Conservation (phyloP, 2,797 vertebrate genomes). For the Myotis daubentonii region DNA sequence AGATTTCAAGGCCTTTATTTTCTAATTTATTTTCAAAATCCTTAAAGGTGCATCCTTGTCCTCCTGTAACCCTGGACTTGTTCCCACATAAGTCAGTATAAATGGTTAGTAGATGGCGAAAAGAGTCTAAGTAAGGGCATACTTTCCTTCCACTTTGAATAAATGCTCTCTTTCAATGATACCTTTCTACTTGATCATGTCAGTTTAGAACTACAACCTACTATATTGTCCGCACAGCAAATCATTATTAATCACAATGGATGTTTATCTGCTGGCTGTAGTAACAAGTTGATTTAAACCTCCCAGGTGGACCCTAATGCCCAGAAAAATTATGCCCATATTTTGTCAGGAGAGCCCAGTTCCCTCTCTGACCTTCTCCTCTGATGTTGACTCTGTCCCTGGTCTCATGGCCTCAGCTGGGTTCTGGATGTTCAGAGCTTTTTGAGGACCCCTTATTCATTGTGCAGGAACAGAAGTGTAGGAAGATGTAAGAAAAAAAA, state of each 20-base stretch:
- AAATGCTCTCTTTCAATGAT: not conserved
- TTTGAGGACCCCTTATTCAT: not conserved
- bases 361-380: not conserved
- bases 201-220: not conserved
- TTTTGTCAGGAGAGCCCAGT: not conserved
- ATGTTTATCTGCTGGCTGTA: not conserved
- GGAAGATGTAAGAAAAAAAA: not conserved
- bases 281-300: not conserved
- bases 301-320: not conserved
- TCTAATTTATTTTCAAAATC: not conserved
- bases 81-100: not conserved
- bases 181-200: not conserved
- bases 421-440: not conserved
- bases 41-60: not conserved
- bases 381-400: not conserved
- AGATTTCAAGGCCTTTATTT: not conserved
- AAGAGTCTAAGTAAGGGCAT: not conserved
- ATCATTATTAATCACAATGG: not conserved
- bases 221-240: not conserved
- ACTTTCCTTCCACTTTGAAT: not conserved
- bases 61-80: not conserved
- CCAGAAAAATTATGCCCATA: not conserved
- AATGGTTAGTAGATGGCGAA: not conserved
- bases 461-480: not conserved
- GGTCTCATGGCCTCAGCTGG: not conserved